phyloP scores from a whole-genome alignment of 2,888 invertebrate genomes.

The Laspeyria flexula region DNA sequence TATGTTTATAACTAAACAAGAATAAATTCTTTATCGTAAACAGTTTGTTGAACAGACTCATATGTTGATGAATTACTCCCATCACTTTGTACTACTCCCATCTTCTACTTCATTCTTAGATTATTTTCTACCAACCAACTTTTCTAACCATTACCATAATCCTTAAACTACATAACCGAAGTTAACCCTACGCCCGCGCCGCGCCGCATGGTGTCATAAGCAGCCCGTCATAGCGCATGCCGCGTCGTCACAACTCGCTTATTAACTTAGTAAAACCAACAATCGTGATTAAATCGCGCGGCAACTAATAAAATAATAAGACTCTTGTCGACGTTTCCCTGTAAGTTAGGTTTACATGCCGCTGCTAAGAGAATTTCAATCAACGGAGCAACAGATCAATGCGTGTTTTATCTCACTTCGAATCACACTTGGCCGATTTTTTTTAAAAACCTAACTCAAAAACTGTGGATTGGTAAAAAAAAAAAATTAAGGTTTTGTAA shows the following conservation, averaged over 20 bases:
- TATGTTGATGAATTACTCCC: no score
- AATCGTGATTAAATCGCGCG: conserved; percentile 86
- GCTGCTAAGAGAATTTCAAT: conserved; percentile 12
- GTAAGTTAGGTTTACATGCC: conserved; percentile 63
- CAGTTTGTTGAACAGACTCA: no score
- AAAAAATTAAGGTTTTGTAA: no score
- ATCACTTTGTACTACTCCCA: no score
- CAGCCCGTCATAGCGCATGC: conserved; percentile 1
- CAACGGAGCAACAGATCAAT: no score
- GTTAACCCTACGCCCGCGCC: conserved; percentile 28
- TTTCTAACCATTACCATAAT: conserved; percentile 14
- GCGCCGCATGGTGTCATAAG: conserved; percentile 24
- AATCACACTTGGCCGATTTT: no score
- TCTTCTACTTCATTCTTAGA: no score
- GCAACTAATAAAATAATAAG: conserved; percentile 85
- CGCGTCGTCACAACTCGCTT: conserved; percentile 67
- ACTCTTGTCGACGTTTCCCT: conserved; percentile 64
- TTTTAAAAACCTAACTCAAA: no score
- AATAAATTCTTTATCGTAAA: no score
- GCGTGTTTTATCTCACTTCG: no score
- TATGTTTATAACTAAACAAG: no score
- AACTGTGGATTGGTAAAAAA: no score
- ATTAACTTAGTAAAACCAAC: conserved; percentile 85
- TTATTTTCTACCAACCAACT: not conserved
- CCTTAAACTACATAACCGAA: conserved; percentile 28